These are phyloP conservation scores for Pseudomyrmex cubaensis DNA, from an alignment of 1,140 invertebrate species.

Conservation along the genomic window DNA sequence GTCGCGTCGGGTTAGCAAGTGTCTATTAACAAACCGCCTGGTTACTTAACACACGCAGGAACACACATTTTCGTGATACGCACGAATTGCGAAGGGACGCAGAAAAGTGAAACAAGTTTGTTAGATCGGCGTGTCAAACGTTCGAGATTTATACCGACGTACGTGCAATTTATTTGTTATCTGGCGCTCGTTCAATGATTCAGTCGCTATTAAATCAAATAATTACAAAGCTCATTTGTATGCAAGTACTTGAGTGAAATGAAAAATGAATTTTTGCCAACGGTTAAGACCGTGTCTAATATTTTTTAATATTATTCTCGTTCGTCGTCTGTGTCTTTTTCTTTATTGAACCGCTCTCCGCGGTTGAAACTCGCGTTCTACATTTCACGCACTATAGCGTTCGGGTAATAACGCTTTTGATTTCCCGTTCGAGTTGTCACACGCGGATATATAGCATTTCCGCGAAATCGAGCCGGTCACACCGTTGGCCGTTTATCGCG, in stretches of 20 bases:
- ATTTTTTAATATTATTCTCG: background rate
- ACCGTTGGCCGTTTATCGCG: constrained; percentile 10
- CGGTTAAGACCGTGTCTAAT: background rate
- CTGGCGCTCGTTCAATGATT: no score
- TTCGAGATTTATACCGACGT: constrained; percentile 1
- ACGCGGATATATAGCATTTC: constrained; percentile 18
- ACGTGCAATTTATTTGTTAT: constrained; percentile 43
- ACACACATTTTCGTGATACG: background rate
- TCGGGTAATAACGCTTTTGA: background rate
- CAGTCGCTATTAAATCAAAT: no score
- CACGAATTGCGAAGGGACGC: background rate
- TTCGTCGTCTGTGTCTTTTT: no score
- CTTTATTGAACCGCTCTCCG: background rate
- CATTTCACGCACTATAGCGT: background rate
- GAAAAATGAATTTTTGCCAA: background rate
- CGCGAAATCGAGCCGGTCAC: constrained; percentile 11
- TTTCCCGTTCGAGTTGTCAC: constrained; percentile 32
- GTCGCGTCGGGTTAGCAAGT: background rate
- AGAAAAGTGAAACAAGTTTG: constrained; percentile 30
- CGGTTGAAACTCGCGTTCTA: constrained; percentile 23
- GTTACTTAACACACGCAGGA: background rate
- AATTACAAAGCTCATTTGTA: no score
- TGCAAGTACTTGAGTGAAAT: background rate
- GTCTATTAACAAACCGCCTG: constrained; percentile 12
- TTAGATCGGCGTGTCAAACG: background rate